These are phyloP conservation scores for Vombatus ursinus DNA, from an alignment of 2,113 vertebrate genomes.

Conservation along the genomic window DNA sequence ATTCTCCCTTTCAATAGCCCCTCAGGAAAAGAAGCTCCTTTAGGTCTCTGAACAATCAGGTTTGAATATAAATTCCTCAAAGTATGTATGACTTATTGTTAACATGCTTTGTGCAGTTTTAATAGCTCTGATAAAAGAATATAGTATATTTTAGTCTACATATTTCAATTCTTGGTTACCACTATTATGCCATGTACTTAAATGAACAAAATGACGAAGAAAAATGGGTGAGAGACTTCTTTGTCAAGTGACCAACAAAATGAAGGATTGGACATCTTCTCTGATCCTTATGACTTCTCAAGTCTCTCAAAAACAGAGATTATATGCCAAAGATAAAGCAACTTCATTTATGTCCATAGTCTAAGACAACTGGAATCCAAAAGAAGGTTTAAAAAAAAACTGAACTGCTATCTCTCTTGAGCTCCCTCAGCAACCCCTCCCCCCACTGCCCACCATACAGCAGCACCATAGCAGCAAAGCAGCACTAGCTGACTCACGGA, in stretches of 20 bases:
- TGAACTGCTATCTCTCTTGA: background rate
- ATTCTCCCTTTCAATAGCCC: background rate
- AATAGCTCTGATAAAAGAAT: background rate
- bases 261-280: background rate
- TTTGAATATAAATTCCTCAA: background rate
- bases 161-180: background rate
- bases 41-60: background rate
- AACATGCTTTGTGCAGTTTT: background rate
- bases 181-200: background rate
- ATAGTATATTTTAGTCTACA: background rate
- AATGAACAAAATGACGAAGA: background rate
- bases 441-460: background rate
- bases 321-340: background rate
- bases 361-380: background rate
- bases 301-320: background rate
- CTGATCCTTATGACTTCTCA: background rate
- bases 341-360: background rate
- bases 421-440: background rate
- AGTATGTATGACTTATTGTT: background rate
- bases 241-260: background rate
- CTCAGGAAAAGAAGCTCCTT: background rate
- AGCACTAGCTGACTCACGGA: background rate
- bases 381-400: background rate
- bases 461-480: background rate
- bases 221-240: background rate